These are phyloP conservation scores for Cactoblastis cactorum DNA, from an alignment of 2,888 invertebrate genomes.

Conservation along the genomic window DNA sequence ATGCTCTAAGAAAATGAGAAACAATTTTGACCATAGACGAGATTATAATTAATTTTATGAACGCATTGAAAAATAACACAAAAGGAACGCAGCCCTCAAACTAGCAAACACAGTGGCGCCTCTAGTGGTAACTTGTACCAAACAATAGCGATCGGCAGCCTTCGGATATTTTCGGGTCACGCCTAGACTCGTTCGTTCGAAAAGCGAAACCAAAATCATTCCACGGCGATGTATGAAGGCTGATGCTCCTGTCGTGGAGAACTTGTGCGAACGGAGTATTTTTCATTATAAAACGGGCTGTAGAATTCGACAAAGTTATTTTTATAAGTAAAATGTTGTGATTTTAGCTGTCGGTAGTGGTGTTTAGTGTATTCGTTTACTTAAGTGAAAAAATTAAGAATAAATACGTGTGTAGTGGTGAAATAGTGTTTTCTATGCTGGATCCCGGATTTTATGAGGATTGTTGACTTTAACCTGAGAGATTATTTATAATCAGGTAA, in stretches of 20 bases:
- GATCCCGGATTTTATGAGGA: slow-evolving; percentile 68
- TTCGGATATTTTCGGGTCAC: slow-evolving; percentile 71
- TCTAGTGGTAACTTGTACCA: slow-evolving; percentile 32
- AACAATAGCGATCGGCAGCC: slow-evolving; percentile 43
- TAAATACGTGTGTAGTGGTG: slow-evolving; percentile 66
- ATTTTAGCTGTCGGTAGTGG: slow-evolving; percentile 61
- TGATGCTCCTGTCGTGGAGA: slow-evolving; percentile 75
- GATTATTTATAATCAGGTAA: slow-evolving; percentile 57
- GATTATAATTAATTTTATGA: background rate
- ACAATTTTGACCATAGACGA: background rate
- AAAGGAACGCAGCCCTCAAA: slow-evolving; percentile 31
- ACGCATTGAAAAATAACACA: background rate
- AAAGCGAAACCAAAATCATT: slow-evolving; percentile 76
- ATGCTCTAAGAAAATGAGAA: no score
- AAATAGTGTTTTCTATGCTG: slow-evolving; percentile 62
- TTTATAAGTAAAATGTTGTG: slow-evolving; percentile 68
- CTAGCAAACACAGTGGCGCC: slow-evolving; percentile 38
- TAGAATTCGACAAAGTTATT: slow-evolving; percentile 55
- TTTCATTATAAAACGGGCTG: slow-evolving; percentile 64
- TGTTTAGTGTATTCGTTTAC: slow-evolving; percentile 64
- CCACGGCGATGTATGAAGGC: slow-evolving; percentile 75
- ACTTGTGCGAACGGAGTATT: slow-evolving; percentile 66
- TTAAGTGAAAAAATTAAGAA: slow-evolving; percentile 58
- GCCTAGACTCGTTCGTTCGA: slow-evolving; percentile 78
- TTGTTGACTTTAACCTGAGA: slow-evolving; percentile 54